Percentiles rank a stretch among this genome's conserved stretches.
These are phyloP conservation scores for Bembecia ichneumoniformis DNA, from an alignment of 2,888 invertebrate species.

Conservation along the genomic window DNA sequence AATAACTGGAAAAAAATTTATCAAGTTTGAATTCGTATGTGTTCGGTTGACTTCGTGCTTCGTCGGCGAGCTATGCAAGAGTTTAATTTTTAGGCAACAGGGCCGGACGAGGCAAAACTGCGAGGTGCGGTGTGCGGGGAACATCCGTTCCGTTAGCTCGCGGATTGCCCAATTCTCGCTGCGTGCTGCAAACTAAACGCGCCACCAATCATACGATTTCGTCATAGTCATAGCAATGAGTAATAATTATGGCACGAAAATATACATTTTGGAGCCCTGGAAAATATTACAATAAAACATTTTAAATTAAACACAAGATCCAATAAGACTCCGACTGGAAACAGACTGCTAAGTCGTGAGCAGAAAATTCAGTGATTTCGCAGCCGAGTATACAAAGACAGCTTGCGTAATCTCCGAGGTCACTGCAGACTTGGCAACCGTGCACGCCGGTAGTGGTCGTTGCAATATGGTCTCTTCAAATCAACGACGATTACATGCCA, in stretches of 20 bases:
- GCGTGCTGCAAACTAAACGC: conserved; percentile 14
- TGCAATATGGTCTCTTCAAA: conserved; percentile 1
- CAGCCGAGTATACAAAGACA: conserved; percentile 52
- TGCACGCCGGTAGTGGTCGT: conserved; percentile 7
- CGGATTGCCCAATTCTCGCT: conserved; percentile 62
- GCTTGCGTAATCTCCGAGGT: conserved; percentile 67
- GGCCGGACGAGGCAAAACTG: conserved; percentile 4
- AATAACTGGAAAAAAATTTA: conserved; percentile 37
- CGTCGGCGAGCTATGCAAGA: conserved; percentile 27
- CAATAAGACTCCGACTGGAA: neutral
- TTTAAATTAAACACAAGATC: neutral
- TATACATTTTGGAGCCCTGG: conserved; percentile 14
- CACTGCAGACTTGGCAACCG: conserved; percentile 54
- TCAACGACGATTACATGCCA: conserved; percentile 52
- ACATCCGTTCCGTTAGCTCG: conserved; percentile 49
- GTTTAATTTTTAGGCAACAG: conserved; percentile 38
- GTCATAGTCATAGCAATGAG: conserved; percentile 34
- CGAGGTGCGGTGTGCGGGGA: conserved; percentile 23
- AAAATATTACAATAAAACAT: neutral
- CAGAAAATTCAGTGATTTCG: conserved; percentile 69
- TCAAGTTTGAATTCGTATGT: conserved; percentile 30
- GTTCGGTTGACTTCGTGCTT: conserved; percentile 36
- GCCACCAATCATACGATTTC: conserved; percentile 45
- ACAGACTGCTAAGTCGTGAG: conserved; percentile 31
- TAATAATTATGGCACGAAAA: conserved; percentile 28